Conservation (phyloP, 2,888 invertebrate genomes). For the Harpagoxenus sublaevis region DNA sequence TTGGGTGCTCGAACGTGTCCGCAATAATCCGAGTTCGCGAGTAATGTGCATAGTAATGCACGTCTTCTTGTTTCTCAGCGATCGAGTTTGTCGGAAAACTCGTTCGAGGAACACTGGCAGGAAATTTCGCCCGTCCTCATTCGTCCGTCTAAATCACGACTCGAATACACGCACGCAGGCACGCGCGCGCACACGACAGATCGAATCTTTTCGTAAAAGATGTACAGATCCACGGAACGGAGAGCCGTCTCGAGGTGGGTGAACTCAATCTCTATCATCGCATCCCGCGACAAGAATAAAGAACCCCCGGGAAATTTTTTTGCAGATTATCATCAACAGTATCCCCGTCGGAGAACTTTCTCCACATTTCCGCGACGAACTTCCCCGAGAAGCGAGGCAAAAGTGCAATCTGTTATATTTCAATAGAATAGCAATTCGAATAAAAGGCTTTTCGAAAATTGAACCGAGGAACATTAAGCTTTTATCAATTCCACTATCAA, state of each 20-base stretch:
- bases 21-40: conserved; percentile 36
- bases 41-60: conserved; percentile 29
- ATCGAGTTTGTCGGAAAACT: conserved; percentile 49
- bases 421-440: conserved; percentile 21
- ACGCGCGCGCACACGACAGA: conserved; percentile 9
- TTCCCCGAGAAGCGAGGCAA: conserved; percentile 4
- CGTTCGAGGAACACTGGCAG: conserved; percentile 25
- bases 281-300: conserved; percentile 11
- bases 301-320: conserved; percentile 22
- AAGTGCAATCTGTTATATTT: conserved; percentile 28
- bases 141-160: conserved; percentile 39
- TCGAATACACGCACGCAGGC: not conserved
- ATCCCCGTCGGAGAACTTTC: conserved; percentile 1
- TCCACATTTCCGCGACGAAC: not conserved
- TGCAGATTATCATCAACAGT: conserved; percentile 26
- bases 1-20: conserved; percentile 25
- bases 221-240: not conserved
- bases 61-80: conserved; percentile 12
- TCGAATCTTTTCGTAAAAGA: conserved; percentile 33
- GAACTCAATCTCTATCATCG: conserved; percentile 51
- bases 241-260: not conserved
- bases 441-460: conserved; percentile 23
- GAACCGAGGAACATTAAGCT: not conserved
- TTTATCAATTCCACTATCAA: not conserved
- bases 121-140: conserved; percentile 36